Evolutionary conservation across 1,140 invertebrate genomes (phyloP).

Genomic region (Brachionus rubens): DNA sequence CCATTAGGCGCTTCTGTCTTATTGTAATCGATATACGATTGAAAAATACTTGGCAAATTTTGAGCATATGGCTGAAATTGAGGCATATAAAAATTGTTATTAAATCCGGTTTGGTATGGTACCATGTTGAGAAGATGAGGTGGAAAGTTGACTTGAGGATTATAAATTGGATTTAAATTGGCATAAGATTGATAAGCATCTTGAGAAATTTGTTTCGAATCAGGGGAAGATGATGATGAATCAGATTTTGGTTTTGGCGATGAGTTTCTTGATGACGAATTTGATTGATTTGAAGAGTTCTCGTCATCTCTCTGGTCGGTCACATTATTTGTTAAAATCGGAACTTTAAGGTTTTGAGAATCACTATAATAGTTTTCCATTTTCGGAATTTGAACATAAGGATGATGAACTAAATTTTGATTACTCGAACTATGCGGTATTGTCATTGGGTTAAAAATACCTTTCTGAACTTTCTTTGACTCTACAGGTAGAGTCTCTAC

Average conservation of each 20-base stretch:
- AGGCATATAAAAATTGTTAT: slow-evolving; percentile 24
- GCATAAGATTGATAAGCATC: not conserved
- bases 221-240: not conserved
- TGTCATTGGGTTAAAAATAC: slow-evolving; percentile 3
- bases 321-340: too few relatives aligned
- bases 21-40: slow-evolving; percentile 18
- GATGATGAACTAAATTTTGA: not conserved
- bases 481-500: too few relatives aligned
- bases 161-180: not conserved
- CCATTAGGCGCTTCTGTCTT: not conserved
- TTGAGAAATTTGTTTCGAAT: not conserved
- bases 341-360: too few relatives aligned
- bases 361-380: too few relatives aligned
- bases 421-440: not conserved
- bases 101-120: not conserved
- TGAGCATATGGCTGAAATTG: slow-evolving; percentile 12
- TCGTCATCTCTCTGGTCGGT: not conserved
- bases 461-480: not conserved
- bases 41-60: slow-evolving; percentile 24
- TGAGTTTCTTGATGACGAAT: not conserved
- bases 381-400: not conserved
- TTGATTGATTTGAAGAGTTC: not conserved
- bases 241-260: not conserved
- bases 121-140: not conserved
- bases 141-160: not conserved